These are phyloP conservation scores for Myiotriccus ornatus DNA, from an alignment of 2,797 vertebrate species.

Conservation along the genomic window DNA sequence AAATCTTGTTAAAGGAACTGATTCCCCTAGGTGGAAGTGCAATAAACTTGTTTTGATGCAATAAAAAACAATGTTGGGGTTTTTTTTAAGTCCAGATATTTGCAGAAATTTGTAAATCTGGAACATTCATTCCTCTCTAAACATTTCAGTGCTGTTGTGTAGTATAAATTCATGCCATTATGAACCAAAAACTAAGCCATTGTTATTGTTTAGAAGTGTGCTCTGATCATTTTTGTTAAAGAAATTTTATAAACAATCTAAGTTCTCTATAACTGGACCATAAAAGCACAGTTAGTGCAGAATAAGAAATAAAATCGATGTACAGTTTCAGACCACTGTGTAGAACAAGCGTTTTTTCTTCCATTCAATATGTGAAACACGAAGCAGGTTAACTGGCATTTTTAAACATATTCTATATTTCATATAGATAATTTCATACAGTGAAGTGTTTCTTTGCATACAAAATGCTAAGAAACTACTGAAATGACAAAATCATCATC, in stretches of 20 bases:
- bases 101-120: background rate
- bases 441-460: background rate
- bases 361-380: background rate
- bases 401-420: background rate
- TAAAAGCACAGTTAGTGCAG: background rate
- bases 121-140: background rate
- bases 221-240: background rate
- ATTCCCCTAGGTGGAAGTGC: background rate
- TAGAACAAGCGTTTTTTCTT: background rate
- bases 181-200: background rate
- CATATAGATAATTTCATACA: background rate
- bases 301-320: slow-evolving; percentile 14
- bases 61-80: background rate
- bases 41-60: background rate
- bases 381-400: background rate
- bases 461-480: background rate
- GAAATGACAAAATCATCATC: background rate
- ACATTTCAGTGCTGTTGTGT: background rate
- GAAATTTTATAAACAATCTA: background rate
- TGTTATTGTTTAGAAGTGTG: background rate
- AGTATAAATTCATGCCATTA: background rate
- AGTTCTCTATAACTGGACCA: background rate
- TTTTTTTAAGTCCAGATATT: background rate
- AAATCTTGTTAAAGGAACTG: background rate
- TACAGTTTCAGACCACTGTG: slow-evolving; percentile 15